Evolutionary conservation across 1,140 invertebrate species (phyloP).

Genomic region (Apis cerana): DNA sequence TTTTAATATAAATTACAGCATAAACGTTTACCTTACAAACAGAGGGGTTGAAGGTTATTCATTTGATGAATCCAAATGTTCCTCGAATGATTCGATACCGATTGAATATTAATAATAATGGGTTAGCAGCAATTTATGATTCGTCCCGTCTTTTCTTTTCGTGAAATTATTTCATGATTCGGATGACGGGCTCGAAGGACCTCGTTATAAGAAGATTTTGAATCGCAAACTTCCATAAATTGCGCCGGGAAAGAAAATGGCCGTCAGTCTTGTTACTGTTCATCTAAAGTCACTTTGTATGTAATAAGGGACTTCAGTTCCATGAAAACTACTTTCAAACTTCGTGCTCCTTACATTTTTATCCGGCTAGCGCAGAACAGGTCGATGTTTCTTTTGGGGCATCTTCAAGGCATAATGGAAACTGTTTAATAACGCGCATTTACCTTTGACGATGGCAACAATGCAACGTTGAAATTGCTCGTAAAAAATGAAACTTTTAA

Average conservation of each 20-base stretch:
- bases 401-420: neutral
- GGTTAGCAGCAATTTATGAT: too few relatives aligned
- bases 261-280: conserved; percentile 38
- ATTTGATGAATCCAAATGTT: neutral
- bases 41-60: too few relatives aligned
- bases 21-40: too few relatives aligned
- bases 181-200: neutral
- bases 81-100: too few relatives aligned
- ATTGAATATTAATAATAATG: too few relatives aligned
- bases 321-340: conserved; percentile 44
- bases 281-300: conserved; percentile 41
- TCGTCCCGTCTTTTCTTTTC: too few relatives aligned
- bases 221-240: conserved; percentile 19
- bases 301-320: conserved; percentile 39
- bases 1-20: neutral
- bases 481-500: neutral
- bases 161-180: conserved; percentile 1
- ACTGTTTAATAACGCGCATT: conserved; percentile 32
- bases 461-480: conserved; percentile 12
- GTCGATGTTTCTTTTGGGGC: conserved; percentile 14
- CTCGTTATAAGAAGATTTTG: conserved; percentile 4
- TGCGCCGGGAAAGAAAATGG: neutral
- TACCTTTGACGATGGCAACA: conserved; percentile 6
- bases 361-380: conserved; percentile 8
- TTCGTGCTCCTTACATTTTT: conserved; percentile 37